Base-by-base conservation (phyloP, 2,113 vertebrate genomes). In the Thymallus thymallus region DNA sequence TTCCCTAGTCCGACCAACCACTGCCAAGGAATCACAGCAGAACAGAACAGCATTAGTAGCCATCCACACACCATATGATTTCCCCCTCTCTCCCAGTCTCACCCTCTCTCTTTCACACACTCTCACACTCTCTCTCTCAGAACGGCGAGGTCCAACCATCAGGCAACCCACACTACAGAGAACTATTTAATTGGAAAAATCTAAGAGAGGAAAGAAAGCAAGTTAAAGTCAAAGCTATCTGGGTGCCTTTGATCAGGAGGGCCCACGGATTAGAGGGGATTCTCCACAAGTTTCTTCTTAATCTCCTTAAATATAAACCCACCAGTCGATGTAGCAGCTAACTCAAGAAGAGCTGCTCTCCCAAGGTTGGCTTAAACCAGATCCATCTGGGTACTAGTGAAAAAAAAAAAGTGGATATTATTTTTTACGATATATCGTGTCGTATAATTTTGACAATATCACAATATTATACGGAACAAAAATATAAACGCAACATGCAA, bases 251-350 rank as follows among this genome's bases (percentile, higher is more conserved):
- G 89, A 93, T 91, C 87, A 87, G 71, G 60, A 73, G 77, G 74
- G 80, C 82, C 18, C 71, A 77, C 82, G 87, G 90, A 90, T 90
- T 88, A 92, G 71, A 83, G 74, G 80, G 76, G 84, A 91, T 88
- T 91, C 81, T 76, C 79, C 74, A 75, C 51, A 84, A 86, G 73
- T 84, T 86, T 84, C 73, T 60, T 30, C 74, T 88, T 90, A 89
- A 93, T 88, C 87, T 76, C 45, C 70, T 78, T 76, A 81, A 81
- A 65, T 76, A 71, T 78, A 82, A 88, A 84, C 78, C 85, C 69
- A 77, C 71, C 79, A 84, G 78, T 81, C 76, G 65, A 78, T 12
- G 35, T 72, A 83, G 71, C 45, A 77, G 77, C 68, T 58, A 71
- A 82, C 32, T 69, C 78, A 51, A 62, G 72, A 74, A 51, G 48